Conservation (phyloP, 2,113 vertebrate species). For the Cyphomyrus discorhynchus region DNA sequence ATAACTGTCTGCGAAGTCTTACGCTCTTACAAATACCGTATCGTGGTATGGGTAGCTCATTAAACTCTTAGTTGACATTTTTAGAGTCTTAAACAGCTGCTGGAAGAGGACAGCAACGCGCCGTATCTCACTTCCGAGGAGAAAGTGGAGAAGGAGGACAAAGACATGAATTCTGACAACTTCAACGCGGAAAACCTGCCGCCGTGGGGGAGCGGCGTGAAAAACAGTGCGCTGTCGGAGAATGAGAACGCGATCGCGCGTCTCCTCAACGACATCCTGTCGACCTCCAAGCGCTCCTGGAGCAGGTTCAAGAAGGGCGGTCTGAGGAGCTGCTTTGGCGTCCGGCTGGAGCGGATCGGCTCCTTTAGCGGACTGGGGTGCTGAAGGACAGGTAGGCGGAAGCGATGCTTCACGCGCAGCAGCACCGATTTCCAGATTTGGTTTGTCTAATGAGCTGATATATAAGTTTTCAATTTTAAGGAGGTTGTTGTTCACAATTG, state of each 20-base stretch:
- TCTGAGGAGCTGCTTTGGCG: slow-evolving; percentile 66
- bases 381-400: slow-evolving; percentile 39
- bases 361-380: slow-evolving; percentile 69
- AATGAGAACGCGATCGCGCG: slow-evolving; percentile 42
- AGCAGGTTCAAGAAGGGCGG: slow-evolving; percentile 61
- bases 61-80: not conserved
- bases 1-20: not conserved
- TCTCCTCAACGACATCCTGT: slow-evolving; percentile 55
- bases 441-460: not conserved
- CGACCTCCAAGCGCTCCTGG: slow-evolving; percentile 60
- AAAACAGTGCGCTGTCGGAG: slow-evolving; percentile 27
- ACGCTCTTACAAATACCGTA: not conserved
- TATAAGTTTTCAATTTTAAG: not conserved
- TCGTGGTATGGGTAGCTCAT: not conserved
- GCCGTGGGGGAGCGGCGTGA: slow-evolving; percentile 35
- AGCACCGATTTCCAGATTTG: not conserved
- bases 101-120: slow-evolving; percentile 47
- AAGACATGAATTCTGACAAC: slow-evolving; percentile 30
- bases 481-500: not conserved
- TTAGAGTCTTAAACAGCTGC: slow-evolving; percentile 53
- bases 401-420: not conserved
- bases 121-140: slow-evolving; percentile 39
- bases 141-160: slow-evolving; percentile 18
- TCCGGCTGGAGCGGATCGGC: slow-evolving; percentile 64
- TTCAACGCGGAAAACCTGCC: slow-evolving; percentile 24